Evolutionary conservation across 1,140 invertebrate species (phyloP).

Genomic region (Wiebesia pumilae): DNA sequence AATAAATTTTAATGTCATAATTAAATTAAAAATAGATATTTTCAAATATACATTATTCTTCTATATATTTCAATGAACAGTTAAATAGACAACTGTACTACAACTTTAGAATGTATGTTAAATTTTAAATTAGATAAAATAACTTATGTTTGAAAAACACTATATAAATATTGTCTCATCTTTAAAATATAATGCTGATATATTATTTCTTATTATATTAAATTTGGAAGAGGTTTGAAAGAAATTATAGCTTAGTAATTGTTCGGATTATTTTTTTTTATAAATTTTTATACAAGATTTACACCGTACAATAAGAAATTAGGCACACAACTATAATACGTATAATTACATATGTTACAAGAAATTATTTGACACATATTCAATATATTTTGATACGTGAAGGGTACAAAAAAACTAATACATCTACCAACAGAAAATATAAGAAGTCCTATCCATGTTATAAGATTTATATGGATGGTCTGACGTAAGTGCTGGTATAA

Average conservation of each 20-base stretch:
- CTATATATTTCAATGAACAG: no score
- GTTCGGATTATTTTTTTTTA: constrained; percentile 42
- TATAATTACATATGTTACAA: constrained; percentile 54
- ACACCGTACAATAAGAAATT: constrained; percentile 38
- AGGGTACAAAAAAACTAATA: not conserved
- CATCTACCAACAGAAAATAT: constrained; percentile 63
- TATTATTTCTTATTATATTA: no score
- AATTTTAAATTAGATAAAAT: no score
- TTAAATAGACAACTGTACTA: no score
- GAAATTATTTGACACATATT: constrained; percentile 12
- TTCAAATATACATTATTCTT: no score
- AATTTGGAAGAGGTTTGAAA: not conserved
- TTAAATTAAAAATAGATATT: no score
- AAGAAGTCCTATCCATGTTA: constrained; percentile 65
- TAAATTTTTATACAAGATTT: constrained; percentile 42
- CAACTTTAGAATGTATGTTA: no score
- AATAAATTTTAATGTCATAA: no score
- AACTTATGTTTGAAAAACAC: no score
- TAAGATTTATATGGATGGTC: constrained; percentile 65
- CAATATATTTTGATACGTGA: not conserved
- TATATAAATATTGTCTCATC: no score
- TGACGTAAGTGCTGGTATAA: constrained; percentile 68
- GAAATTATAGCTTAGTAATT: not conserved
- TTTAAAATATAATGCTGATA: no score
- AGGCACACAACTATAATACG: constrained; percentile 31